A percentile compares a stretch with the other conserved stretches of the same genome.
These are phyloP conservation scores for Zenarchopterus dispar DNA, from an alignment of 2,797 vertebrate species.

Conservation along the genomic window DNA sequence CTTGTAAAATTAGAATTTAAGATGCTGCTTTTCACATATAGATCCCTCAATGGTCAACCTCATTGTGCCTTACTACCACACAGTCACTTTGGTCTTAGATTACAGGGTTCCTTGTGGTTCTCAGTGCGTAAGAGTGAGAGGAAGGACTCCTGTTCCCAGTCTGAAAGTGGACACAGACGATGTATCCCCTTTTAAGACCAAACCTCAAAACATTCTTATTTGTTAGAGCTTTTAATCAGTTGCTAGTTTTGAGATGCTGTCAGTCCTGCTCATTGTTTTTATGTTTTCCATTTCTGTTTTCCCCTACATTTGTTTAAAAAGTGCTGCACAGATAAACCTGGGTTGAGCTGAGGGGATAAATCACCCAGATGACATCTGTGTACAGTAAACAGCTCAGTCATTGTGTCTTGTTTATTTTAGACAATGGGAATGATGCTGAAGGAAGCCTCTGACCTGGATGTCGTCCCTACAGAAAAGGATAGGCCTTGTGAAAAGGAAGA, in stretches of 20 bases:
- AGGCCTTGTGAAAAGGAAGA: constrained; percentile 71
- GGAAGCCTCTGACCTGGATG: constrained; percentile 45
- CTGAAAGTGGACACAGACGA: too few relatives aligned
- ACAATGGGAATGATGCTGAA: constrained; percentile 48
- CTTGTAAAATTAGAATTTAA: too few relatives aligned
- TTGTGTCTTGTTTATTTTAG: constrained; percentile 33
- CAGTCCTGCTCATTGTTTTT: not conserved
- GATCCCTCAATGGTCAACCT: too few relatives aligned
- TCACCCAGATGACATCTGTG: constrained; percentile 31
- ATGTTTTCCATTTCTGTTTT: not conserved
- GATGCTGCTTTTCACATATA: too few relatives aligned
- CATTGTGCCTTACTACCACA: too few relatives aligned
- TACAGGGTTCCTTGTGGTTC: too few relatives aligned
- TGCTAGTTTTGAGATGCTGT: not conserved
- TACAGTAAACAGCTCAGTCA: constrained; percentile 47
- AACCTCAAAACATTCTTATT: too few relatives aligned
- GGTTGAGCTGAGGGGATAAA: constrained; percentile 33
- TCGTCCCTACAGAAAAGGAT: constrained; percentile 46
- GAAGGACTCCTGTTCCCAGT: too few relatives aligned
- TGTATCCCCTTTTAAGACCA: too few relatives aligned
- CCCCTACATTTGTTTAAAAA: not conserved
- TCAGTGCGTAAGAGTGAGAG: too few relatives aligned
- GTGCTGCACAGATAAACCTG: not conserved
- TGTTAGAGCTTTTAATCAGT: too few relatives aligned
- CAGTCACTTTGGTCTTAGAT: too few relatives aligned